phyloP scores from a whole-genome alignment of 2,888 invertebrate species.

The Standfussiana lucernea region DNA sequence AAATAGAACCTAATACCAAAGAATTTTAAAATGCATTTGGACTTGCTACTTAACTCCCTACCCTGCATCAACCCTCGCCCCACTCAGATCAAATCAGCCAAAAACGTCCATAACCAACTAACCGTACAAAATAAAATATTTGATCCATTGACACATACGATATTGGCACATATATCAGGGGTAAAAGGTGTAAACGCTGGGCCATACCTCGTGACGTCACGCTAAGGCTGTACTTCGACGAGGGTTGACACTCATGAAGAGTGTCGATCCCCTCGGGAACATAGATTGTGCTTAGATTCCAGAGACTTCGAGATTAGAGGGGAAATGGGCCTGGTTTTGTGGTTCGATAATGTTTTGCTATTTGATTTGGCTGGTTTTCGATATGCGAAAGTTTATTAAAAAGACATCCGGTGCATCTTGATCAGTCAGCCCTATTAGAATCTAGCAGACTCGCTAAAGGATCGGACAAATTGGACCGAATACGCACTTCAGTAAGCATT shows the following conservation, averaged over 20 bases:
- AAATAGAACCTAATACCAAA: not conserved
- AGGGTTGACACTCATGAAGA: slow-evolving; percentile 71
- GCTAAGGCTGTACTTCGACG: slow-evolving; percentile 54
- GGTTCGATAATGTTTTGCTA: slow-evolving; percentile 31
- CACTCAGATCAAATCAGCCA: slow-evolving; percentile 19
- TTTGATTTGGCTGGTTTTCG: slow-evolving; percentile 6
- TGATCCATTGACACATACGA: slow-evolving; percentile 50
- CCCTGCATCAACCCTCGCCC: not conserved
- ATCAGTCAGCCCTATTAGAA: no score
- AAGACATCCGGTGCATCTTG: no score
- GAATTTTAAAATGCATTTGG: not conserved
- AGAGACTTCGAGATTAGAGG: slow-evolving; percentile 45
- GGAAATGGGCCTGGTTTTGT: slow-evolving; percentile 19
- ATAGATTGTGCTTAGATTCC: slow-evolving; percentile 64
- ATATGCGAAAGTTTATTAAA: not conserved
- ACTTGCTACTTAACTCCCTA: not conserved
- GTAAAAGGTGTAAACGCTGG: slow-evolving; percentile 59
- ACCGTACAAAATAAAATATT: slow-evolving; percentile 40
- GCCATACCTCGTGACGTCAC: slow-evolving; percentile 53
- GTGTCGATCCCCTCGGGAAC: slow-evolving; percentile 60
- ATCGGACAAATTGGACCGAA: no score
- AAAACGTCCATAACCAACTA: slow-evolving; percentile 3
- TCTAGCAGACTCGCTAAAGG: no score
- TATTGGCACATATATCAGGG: slow-evolving; percentile 59
- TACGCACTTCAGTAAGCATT: not conserved